Percentiles rank a stretch among this genome's conserved stretches.
These are phyloP conservation scores for Macroglossus sobrinus DNA, from an alignment of 2,113 vertebrate species.

Conservation along the genomic window DNA sequence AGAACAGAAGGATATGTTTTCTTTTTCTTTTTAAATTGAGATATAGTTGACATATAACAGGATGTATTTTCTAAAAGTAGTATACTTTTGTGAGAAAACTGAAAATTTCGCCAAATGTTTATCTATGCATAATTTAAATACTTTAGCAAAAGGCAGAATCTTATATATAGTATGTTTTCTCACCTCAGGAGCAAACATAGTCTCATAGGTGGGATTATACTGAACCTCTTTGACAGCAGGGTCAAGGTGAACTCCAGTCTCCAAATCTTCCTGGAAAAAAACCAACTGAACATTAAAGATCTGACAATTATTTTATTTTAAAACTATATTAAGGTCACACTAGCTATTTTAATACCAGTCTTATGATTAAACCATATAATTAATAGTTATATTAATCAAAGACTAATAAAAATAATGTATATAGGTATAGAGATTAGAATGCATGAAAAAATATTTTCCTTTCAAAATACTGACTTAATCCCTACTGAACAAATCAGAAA, in stretches of 20 bases:
- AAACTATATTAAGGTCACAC: background rate
- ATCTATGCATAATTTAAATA: background rate
- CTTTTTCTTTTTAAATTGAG: background rate
- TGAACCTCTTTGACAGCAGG: slow-evolving; percentile 93
- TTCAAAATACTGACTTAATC: slow-evolving; percentile 26
- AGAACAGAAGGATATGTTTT: background rate
- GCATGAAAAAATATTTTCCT: background rate
- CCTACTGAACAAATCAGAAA: background rate
- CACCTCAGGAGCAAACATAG: slow-evolving; percentile 99
- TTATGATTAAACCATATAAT: background rate
- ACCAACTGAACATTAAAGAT: slow-evolving; percentile 17
- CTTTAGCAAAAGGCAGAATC: background rate
- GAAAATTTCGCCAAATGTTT: slow-evolving; percentile 1
- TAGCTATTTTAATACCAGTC: background rate
- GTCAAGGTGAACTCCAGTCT: slow-evolving; percentile 95
- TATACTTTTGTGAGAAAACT: background rate
- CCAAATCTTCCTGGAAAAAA: slow-evolving; percentile 92
- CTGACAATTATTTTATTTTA: background rate
- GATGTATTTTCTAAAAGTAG: slow-evolving; percentile 17
- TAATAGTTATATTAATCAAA: background rate
- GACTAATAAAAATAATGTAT: background rate
- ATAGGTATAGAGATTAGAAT: background rate
- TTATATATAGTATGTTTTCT: slow-evolving; percentile 48
- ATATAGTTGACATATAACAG: background rate
- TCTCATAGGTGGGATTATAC: slow-evolving; percentile 94